phyloP scores from a whole-genome alignment of 2,113 vertebrate species.

The Geococcyx californianus region DNA sequence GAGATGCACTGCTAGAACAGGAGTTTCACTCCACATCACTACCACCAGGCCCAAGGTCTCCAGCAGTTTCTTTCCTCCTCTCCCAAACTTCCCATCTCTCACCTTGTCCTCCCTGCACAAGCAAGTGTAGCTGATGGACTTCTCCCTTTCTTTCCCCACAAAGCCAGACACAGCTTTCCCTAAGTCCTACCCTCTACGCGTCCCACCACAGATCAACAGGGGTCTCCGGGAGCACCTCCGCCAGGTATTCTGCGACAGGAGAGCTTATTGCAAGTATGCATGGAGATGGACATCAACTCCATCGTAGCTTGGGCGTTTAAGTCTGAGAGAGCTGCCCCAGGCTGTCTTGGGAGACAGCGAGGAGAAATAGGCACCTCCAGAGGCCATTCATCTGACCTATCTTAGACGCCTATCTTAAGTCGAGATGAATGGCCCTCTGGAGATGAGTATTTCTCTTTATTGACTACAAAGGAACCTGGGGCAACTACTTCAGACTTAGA shows the following conservation, averaged over 20 bases:
- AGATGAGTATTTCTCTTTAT: conserved; percentile 24
- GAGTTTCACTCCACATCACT: not conserved
- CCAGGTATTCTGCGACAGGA: not conserved
- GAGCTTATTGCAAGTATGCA: not conserved
- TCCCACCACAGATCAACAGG: not conserved
- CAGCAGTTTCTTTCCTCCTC: not conserved
- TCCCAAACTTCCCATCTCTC: not conserved
- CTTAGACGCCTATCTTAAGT: conserved; percentile 16
- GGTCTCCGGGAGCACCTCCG: not conserved
- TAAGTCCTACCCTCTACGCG: not conserved
- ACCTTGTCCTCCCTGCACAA: not conserved
- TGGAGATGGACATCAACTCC: not conserved
- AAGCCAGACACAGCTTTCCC: not conserved
- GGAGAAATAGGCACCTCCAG: conserved; percentile 51
- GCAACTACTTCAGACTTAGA: conserved; percentile 20
- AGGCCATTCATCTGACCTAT: conserved; percentile 31
- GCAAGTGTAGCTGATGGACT: accelerated
- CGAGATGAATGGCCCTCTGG: conserved; percentile 24
- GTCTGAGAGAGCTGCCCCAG: not conserved
- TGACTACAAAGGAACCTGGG: conserved; percentile 25
- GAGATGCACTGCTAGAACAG: not conserved
- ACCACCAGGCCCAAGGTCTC: not conserved
- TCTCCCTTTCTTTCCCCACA: not conserved
- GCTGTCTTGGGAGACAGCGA: not conserved
- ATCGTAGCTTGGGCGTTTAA: not conserved